Base-by-base conservation (phyloP, 2,113 vertebrate genomes). In the Lagenorhynchus albirostris region DNA sequence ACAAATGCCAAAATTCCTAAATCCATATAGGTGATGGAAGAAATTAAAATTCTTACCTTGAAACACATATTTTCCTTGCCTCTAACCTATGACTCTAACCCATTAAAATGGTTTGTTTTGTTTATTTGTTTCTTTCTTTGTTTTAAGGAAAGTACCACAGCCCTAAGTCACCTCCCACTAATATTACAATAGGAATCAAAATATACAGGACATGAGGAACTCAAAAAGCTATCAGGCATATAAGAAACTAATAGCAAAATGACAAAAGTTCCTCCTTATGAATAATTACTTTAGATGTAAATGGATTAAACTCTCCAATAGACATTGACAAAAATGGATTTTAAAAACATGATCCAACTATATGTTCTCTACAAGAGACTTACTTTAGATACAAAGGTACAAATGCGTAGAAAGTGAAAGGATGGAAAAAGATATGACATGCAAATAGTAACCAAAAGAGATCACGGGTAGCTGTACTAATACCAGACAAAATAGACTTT, bases 151-250 rank as follows among this genome's bases (percentile, higher is more conserved):
- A 94, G 15, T 65, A 84, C 20, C 31, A 76, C 6, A 71, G 44
- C 36, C 50, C 60, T 71, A 70, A 89, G 58, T 83, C 67, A 82
- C 14, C 50, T 62, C 63, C 73, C 38, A 67, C 13, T 74, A 92
- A 83, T 31, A 93, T n/a, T 38, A 60, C 62, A 87, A 60, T 58
- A 91, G 90, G 68, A 97, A 70, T 67, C 36, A 93, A 92, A 95
- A 82, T 76, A 85, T 15, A 74, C 2, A 94, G 44, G 4, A 38
- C 53, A n/a, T 1, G 4, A 92, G 15, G 8, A 31, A 84, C 25
- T 55, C n/a, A 89, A 77, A 79, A 79, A 73, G 53, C 21, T 33
- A 25, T 3, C 68, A 79, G 21, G 36, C 70, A 73, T 80, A 73
- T 14, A 74, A 44, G 81, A 85, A 93, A 71, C 13, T 82, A 95